Percentiles rank a stretch among this genome's conserved stretches.
Evolutionary conservation across 2,113 vertebrate species (phyloP).

Genomic region (Pelodiscus sinensis): DNA sequence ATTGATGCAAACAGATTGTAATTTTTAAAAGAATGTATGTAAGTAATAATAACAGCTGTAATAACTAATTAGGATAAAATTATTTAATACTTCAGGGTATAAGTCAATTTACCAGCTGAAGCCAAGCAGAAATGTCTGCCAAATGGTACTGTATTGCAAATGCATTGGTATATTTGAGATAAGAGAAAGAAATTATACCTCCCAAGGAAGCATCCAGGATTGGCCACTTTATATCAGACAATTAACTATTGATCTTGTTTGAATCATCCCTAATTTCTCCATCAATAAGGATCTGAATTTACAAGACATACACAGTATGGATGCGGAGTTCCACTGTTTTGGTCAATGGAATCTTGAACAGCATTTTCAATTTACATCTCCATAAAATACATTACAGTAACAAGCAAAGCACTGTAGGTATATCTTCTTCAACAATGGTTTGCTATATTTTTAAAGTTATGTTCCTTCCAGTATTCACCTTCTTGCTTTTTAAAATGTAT

Average conservation of each 20-base stretch:
- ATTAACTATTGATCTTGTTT: background rate
- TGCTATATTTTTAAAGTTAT: background rate
- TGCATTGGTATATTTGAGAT: rapidly evolving
- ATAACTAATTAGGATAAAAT: background rate
- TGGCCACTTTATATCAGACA: background rate
- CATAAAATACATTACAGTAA: background rate
- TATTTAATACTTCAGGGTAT: background rate
- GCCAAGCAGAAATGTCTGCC: background rate
- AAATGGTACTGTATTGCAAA: background rate
- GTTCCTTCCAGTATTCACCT: background rate
- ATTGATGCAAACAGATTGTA: background rate
- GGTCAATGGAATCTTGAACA: background rate
- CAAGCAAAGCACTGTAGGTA: background rate
- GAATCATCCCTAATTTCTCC: background rate
- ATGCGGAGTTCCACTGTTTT: background rate
- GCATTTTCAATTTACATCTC: background rate
- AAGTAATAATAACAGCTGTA: background rate
- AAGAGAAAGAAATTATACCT: background rate
- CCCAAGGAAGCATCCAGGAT: background rate
- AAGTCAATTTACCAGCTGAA: background rate
- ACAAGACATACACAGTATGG: background rate
- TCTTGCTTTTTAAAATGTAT: slow-evolving; percentile 17
- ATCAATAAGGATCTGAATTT: background rate
- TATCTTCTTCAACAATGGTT: background rate
- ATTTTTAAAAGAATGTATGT: background rate